These are phyloP conservation scores for Perithous albicinctus DNA, from an alignment of 2,888 invertebrate genomes.

Conservation along the genomic window DNA sequence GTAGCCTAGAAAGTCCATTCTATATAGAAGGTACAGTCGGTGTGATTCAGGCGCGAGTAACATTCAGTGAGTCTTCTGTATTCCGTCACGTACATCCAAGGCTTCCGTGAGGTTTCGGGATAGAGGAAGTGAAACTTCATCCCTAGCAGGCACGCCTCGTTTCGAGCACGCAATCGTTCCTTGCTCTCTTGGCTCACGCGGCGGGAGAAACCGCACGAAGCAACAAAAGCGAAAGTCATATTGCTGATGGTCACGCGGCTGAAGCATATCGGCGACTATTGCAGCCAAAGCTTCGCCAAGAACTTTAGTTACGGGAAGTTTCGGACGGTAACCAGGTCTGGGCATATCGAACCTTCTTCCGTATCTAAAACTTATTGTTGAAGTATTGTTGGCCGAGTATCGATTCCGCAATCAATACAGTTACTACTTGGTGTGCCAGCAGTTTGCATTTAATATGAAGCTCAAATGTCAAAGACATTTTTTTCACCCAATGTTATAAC, in stretches of 20 bases:
- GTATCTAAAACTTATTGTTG: constrained; percentile 45
- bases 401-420: constrained; percentile 14
- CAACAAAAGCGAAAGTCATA: constrained; percentile 57
- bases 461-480: constrained; percentile 7
- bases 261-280: constrained; percentile 16
- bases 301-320: constrained; percentile 44
- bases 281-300: not conserved
- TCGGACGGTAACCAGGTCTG: constrained; percentile 30
- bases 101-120: constrained; percentile 53
- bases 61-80: constrained; percentile 40
- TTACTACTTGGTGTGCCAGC: not conserved
- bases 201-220: constrained; percentile 35
- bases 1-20: constrained; percentile 3
- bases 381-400: constrained; percentile 48
- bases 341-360: constrained; percentile 32
- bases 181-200: constrained; percentile 13
- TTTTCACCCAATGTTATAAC: no score
- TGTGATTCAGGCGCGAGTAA: constrained; percentile 16
- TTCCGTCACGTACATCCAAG: constrained; percentile 56
- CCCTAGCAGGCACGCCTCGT: constrained; percentile 39
- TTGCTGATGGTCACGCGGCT: constrained; percentile 34
- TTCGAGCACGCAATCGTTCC: constrained; percentile 38
- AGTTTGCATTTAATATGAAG: constrained; percentile 13
- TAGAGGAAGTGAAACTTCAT: constrained; percentile 46
- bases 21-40: constrained; percentile 4